Evolutionary conservation across 2,888 invertebrate species (phyloP).

Genomic region (Parnassius apollo): DNA sequence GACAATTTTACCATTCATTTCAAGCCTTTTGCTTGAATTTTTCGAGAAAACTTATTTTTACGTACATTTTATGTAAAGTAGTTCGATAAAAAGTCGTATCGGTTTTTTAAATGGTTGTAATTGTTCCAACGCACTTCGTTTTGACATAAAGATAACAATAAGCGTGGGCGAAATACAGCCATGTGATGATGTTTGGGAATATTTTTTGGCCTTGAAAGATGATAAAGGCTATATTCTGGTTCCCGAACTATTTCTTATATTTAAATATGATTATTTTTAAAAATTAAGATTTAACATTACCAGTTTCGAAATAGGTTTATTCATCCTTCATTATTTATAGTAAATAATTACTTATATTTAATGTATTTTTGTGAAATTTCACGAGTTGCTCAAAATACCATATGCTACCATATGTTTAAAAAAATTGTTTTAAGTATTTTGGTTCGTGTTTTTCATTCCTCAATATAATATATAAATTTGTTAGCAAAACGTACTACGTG

Average conservation of each 20-base stretch:
- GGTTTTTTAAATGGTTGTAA: slow-evolving; percentile 44
- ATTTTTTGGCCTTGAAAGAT: slow-evolving; percentile 46
- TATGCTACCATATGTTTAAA: too few species aligned
- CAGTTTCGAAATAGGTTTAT: too few species aligned
- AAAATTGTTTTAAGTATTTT: too few species aligned
- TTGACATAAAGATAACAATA: slow-evolving; percentile 59
- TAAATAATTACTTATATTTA: too few species aligned
- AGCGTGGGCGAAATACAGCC: slow-evolving; percentile 65
- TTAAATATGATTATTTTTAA: not conserved
- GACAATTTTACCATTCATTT: slow-evolving; percentile 28
- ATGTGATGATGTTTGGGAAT: slow-evolving; percentile 63
- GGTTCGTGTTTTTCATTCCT: too few species aligned
- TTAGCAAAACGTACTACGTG: too few species aligned
- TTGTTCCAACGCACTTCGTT: slow-evolving; percentile 45
- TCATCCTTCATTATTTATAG: too few species aligned
- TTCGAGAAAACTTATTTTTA: slow-evolving; percentile 21
- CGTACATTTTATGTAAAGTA: slow-evolving; percentile 38
- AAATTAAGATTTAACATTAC: not conserved
- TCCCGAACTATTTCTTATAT: too few species aligned
- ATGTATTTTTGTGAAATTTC: too few species aligned
- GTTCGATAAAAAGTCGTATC: slow-evolving; percentile 37
- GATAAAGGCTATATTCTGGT: slow-evolving; percentile 14
- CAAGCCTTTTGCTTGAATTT: slow-evolving; percentile 15
- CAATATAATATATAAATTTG: too few species aligned
- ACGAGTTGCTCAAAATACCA: too few species aligned